Base-by-base conservation (phyloP, 2,113 vertebrate species). In the Leucosticte australis region DNA sequence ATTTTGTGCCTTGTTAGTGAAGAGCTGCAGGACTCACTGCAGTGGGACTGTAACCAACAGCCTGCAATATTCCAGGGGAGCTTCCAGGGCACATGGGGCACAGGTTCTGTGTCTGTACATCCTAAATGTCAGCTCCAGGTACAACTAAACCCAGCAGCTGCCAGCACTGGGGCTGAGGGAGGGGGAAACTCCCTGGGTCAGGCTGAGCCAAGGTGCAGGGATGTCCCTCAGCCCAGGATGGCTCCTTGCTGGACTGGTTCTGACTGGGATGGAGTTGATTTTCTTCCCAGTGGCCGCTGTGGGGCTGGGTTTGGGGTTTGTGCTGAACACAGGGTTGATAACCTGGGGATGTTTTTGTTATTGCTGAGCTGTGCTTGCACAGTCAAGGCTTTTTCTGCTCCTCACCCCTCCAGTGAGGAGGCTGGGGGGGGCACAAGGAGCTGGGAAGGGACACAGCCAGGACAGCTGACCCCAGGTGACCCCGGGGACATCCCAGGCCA, bases 11-110 rank as follows among this genome's bases (percentile, higher is more conserved):
- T 22, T 56, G 55, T 56, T 15, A 14, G 55, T 22, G 31, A 20
- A 56, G 20, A 13, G 13, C 12, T 56, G 55, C 31, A 56, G 31
- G 33, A 15, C 33, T n/a, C 55, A n/a, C 55, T 57, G 55, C 55
- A 7, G 55, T n/a, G 55, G n/a, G 55, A 15, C 33, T 14, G 56
- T 7, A 26, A 59, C n/a, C 56, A 24, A 24, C 15, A 24, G 22
- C 52, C 22, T 60, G 35, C 3, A 5, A 41, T 33, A 7, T 63
- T 42, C 6, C 60, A 20, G 19, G 11, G 53, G 52, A 39, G 67
- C 22, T 80, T 8, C 10, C 26, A 0, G 0, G 69, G 37, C 71
- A 73, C 35, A 1, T 1, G 1, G 26, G 42, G 31, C 24, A 37
- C 47, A 35, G 10, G 5, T 13, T 68, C 52, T 84, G 3, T 63